Evolutionary conservation across 2,113 vertebrate genomes (phyloP).

Genomic region (Guaruba guarouba): DNA sequence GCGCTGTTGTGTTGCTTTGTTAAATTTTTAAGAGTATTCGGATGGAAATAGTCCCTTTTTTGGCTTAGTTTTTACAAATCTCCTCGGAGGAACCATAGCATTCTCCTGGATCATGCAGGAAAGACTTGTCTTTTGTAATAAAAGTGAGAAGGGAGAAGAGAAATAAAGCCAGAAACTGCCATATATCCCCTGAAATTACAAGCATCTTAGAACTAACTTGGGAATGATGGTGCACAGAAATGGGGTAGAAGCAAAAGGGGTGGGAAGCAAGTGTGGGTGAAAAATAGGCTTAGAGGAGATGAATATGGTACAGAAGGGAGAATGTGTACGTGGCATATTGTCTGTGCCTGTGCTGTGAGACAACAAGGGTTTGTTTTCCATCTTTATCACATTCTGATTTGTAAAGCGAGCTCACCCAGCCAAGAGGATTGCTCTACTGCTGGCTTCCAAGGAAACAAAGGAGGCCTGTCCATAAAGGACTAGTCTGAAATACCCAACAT

Average conservation of each 20-base stretch:
- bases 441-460: neutral
- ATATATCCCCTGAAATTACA: neutral
- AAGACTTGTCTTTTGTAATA: conserved; percentile 26
- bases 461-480: neutral
- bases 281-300: neutral
- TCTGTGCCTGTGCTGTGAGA: neutral
- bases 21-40: conserved; percentile 55
- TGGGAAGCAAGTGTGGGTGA: neutral
- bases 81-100: conserved; percentile 12
- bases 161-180: neutral
- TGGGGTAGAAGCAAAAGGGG: neutral
- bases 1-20: conserved; percentile 13
- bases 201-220: neutral
- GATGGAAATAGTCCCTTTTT: neutral
- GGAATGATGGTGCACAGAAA: neutral
- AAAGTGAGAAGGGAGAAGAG: neutral
- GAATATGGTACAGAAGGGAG: neutral
- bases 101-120: neutral
- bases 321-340: neutral
- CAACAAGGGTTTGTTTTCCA: neutral
- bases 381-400: neutral
- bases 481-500: neutral
- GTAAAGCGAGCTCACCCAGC: neutral
- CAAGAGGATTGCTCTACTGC: neutral
- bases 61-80: neutral